Evolutionary conservation across 2,888 invertebrate species (phyloP).

Genomic region (Sicus ferrugineus): DNA sequence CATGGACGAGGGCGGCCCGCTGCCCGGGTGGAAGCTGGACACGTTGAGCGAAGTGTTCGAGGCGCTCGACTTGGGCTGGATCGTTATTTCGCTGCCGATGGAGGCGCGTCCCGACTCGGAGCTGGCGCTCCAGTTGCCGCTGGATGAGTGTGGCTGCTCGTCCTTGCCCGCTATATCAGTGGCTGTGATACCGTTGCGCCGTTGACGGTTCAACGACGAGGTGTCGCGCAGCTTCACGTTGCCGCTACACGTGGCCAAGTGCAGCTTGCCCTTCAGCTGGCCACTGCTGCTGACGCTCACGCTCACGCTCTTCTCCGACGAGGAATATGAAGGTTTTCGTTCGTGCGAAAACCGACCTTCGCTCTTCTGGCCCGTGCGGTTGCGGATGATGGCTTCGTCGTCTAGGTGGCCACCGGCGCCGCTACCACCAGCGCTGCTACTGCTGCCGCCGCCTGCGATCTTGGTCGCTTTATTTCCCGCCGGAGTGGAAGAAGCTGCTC

Average conservation of each 20-base stretch:
- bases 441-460: constrained; percentile 32
- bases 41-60: constrained; percentile 77
- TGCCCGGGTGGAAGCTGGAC: constrained; percentile 62
- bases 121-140: constrained; percentile 95
- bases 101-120: constrained; percentile 88
- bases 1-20: constrained; percentile 74
- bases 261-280: constrained; percentile 53
- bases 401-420: constrained; percentile 65
- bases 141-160: constrained; percentile 87
- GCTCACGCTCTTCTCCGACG: constrained; percentile 75
- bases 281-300: constrained; percentile 66
- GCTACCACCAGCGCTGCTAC: constrained; percentile 32
- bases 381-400: constrained; percentile 71
- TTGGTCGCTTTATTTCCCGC: constrained; percentile 34
- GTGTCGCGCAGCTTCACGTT: constrained; percentile 80
- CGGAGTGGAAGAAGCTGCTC: constrained; percentile 38
- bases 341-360: constrained; percentile 74
- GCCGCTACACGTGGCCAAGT: constrained; percentile 49
- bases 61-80: constrained; percentile 75
- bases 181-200: constrained; percentile 68
- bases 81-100: constrained; percentile 82
- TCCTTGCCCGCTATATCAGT: constrained; percentile 67
- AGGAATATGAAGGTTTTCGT: constrained; percentile 81
- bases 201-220: constrained; percentile 74
- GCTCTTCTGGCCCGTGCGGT: constrained; percentile 70